Evolutionary conservation across 2,797 vertebrate genomes (phyloP).

Genomic region (Gallirallus australis): DNA sequence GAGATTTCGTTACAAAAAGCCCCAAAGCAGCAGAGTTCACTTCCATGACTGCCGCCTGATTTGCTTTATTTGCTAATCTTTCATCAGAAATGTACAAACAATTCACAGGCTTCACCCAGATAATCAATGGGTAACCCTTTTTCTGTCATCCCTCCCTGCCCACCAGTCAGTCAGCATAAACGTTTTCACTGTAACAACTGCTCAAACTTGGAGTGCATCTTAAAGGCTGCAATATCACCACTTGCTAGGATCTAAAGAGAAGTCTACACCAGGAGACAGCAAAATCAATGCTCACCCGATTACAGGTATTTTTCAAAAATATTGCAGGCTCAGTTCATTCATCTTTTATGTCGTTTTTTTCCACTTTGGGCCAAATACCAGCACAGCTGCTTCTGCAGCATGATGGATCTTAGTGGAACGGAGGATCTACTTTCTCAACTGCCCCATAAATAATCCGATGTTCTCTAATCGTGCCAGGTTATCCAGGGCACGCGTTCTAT

Average conservation of each 20-base stretch:
- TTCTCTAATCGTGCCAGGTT: neutral
- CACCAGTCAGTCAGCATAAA: neutral
- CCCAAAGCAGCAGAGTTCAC: neutral
- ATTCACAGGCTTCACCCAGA: neutral
- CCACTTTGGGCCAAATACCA: neutral
- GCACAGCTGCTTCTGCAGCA: neutral
- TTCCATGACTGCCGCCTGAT: neutral
- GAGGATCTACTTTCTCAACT: neutral
- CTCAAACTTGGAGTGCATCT: neutral
- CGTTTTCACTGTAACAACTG: neutral
- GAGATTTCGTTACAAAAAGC: neutral
- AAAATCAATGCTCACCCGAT: constrained; percentile 3
- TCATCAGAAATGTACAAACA: neutral
- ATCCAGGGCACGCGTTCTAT: neutral
- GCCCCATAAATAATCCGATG: neutral
- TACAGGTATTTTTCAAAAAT: neutral
- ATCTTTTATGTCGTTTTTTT: neutral
- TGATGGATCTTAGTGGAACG: neutral
- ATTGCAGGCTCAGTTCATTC: neutral
- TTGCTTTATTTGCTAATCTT: constrained; percentile 28
- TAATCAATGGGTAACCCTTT: neutral
- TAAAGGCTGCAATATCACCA: neutral
- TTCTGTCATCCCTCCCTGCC: neutral
- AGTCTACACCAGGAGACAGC: neutral
- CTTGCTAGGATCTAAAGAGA: neutral